Percentiles rank a stretch among this genome's conserved stretches.
phyloP scores from a whole-genome alignment of 1,140 invertebrate genomes.

The Sminthurinus signatus region DNA sequence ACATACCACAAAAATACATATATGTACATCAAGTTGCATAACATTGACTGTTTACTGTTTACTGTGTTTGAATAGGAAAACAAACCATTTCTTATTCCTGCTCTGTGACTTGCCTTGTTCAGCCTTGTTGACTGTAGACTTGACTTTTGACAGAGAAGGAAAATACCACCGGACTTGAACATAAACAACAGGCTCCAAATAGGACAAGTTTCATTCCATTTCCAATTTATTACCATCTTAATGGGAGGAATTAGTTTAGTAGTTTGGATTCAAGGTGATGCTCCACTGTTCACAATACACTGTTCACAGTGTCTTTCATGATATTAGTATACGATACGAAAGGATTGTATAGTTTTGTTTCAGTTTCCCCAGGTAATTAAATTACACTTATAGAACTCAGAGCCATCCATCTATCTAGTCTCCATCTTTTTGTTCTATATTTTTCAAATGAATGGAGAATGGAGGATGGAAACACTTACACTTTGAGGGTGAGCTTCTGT shows the following conservation, averaged over 20 bases:
- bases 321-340: too few species aligned
- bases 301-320: too few species aligned
- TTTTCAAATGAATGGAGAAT: too few species aligned
- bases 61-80: background rate
- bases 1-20: background rate
- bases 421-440: too few species aligned
- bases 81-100: background rate
- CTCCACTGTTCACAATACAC: too few species aligned
- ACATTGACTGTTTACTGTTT: background rate
- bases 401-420: too few species aligned
- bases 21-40: background rate
- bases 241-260: conserved; percentile 29
- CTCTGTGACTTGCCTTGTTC: background rate
- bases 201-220: background rate
- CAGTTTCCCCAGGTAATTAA: too few species aligned
- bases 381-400: too few species aligned
- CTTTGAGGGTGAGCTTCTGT: too few species aligned
- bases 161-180: background rate
- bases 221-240: conserved; percentile 23
- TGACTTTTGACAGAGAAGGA: background rate
- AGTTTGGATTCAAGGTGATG: too few species aligned
- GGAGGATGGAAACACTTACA: too few species aligned
- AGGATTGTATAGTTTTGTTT: too few species aligned
- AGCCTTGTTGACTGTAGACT: background rate
- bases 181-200: background rate